Base-by-base conservation (phyloP, 2,113 vertebrate genomes). In the Prinia subflava region DNA sequence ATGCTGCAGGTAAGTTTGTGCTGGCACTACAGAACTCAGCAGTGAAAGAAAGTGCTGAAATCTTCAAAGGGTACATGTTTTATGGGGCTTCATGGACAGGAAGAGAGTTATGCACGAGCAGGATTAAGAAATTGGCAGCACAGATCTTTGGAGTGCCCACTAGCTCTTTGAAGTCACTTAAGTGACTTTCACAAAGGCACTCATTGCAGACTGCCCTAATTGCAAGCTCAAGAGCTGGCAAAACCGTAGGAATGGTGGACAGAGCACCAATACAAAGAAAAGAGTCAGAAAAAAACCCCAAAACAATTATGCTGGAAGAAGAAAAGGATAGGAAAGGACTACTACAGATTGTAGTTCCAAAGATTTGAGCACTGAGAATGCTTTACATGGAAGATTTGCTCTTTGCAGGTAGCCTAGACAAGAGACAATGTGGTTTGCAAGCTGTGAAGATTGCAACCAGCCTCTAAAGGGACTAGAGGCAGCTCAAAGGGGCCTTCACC, bases 171-270 rank as follows among this genome's bases (percentile, higher is more conserved):
- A 64, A 84, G 25, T 42, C 44, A 68, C 13, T 25, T 22, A 31
- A 39, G 28, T 15, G 6, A 64, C 41, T 84, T 59, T 41, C 23
- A 50, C 21, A 44, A 68, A 63, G 30, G 22, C 20, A 63, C 13
- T 41, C 49, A 39, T 8, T 50, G 49, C 59, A 73, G 55, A 28
- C 41, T 85, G 35, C 23, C 35, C 24, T 60, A 69, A 60, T 16
- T 15, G 10, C 50, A 46, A 44, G 4, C 24, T 68, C 21, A n/a
- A 37, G 31, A 64, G 7, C 13, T 42, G 35, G 11, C 30, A 31
- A 47, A 19, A 64, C 75, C 0, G 0, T 4, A 41, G 13, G 16
- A 92, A 73, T 8, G 12, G 27, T 33, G 8, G 14, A 68, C n/a
- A 50, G 17, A 71, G 12, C 27, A 78, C 10, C 17, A 56, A 5